phyloP scores from a whole-genome alignment of 2,797 vertebrate species.

The Sebastolobus alascanus region DNA sequence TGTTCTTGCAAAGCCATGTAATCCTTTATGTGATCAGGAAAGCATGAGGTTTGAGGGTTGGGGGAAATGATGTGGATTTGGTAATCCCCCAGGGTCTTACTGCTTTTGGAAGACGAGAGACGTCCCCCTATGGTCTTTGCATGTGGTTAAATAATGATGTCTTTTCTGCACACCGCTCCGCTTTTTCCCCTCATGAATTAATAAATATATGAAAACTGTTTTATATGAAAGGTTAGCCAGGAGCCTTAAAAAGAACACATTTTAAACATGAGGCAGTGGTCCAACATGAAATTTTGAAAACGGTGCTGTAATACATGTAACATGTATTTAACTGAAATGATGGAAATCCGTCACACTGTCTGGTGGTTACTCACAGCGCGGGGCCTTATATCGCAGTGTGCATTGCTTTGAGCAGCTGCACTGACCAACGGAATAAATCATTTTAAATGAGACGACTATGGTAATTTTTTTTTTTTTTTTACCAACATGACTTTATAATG shows the following conservation, averaged over 20 bases:
- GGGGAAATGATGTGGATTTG: slow-evolving; percentile 68
- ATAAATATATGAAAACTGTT: slow-evolving; percentile 54
- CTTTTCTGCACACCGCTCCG: slow-evolving; percentile 35
- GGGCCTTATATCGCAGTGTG: background rate
- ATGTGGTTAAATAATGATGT: slow-evolving; percentile 68
- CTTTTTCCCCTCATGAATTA: slow-evolving; percentile 52
- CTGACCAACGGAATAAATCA: slow-evolving; percentile 28
- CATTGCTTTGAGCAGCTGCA: slow-evolving; percentile 24
- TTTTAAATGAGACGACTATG: slow-evolving; percentile 21
- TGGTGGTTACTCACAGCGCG: slow-evolving; percentile 12
- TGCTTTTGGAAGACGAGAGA: slow-evolving; percentile 64
- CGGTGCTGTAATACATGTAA: slow-evolving; percentile 21
- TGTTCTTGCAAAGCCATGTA: slow-evolving; percentile 71
- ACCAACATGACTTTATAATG: slow-evolving; percentile 24
- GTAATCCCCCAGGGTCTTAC: slow-evolving; percentile 69
- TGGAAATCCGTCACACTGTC: slow-evolving; percentile 4
- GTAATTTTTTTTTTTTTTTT: slow-evolving; percentile 16
- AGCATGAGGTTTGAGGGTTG: slow-evolving; percentile 62
- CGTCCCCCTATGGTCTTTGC: slow-evolving; percentile 56
- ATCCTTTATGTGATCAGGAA: slow-evolving; percentile 76
- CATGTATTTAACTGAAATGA: background rate
- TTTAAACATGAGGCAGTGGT: slow-evolving; percentile 25
- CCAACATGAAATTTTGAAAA: slow-evolving; percentile 1
- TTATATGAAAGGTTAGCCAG: slow-evolving; percentile 32
- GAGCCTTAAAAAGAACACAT: slow-evolving; percentile 15